Evolutionary conservation across 30 jellyfish, hydroid and myxozoan genomes (phyloP).

Genomic region (Cassiopea andromeda): DNA sequence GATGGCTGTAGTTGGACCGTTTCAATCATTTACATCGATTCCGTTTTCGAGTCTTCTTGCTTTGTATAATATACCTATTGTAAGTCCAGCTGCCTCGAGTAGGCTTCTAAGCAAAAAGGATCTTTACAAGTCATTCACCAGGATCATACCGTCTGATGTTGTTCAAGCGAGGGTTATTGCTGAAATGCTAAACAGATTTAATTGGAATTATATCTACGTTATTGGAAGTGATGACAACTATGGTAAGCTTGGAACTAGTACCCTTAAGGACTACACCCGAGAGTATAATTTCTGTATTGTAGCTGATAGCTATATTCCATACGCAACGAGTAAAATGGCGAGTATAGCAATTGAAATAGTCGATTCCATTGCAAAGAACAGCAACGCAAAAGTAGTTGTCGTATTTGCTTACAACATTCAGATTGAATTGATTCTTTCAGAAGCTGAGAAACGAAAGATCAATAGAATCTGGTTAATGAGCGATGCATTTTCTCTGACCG

Average conservation of each 20-base stretch:
- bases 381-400: constrained; percentile 76
- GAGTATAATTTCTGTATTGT: constrained; percentile 69
- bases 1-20: constrained; percentile 86
- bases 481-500: constrained; percentile 83
- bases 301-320: constrained; percentile 75
- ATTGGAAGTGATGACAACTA: constrained; percentile 95
- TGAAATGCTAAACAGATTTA: constrained; percentile 56
- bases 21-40: constrained; percentile 77
- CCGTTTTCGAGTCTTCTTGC: constrained; percentile 90
- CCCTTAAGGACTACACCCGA: constrained; percentile 60
- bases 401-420: constrained; percentile 69
- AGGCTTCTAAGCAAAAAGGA: constrained; percentile 83
- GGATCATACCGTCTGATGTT: constrained; percentile 90
- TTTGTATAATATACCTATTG: constrained; percentile 71
- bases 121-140: constrained; percentile 76
- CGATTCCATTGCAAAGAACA: constrained; percentile 1
- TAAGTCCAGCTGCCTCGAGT: constrained; percentile 92
- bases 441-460: constrained; percentile 57
- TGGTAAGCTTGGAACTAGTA: constrained; percentile 87
- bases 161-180: constrained; percentile 77
- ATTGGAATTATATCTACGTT: constrained; percentile 83
- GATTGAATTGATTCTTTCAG: constrained; percentile 60
- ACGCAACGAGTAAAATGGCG: constrained; percentile 28
- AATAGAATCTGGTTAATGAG: constrained; percentile 84
- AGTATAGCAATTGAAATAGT: constrained; percentile 61